phyloP scores from a whole-genome alignment of 2,797 vertebrate species.

The Acanthurus leucopareius region DNA sequence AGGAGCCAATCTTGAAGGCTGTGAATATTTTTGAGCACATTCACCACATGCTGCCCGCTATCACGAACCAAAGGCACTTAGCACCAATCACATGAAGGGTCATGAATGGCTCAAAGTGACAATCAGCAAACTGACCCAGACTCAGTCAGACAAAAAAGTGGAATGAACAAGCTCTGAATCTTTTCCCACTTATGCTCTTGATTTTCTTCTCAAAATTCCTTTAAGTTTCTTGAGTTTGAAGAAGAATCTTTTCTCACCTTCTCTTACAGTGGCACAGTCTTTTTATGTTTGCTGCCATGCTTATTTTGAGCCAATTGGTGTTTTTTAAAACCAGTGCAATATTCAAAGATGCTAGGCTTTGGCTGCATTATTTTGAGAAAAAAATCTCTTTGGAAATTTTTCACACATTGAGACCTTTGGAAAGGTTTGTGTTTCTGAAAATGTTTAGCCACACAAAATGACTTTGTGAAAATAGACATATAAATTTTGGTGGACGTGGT shows the following conservation, averaged over 20 bases:
- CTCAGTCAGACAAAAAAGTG: slow-evolving; percentile 35
- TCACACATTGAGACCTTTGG: slow-evolving; percentile 5
- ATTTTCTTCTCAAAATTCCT: slow-evolving; percentile 29
- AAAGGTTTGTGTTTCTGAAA: neutral
- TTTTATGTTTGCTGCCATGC: neutral
- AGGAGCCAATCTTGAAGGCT: slow-evolving; percentile 70
- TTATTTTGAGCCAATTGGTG: neutral
- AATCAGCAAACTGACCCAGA: slow-evolving; percentile 73
- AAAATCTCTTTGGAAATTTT: neutral
- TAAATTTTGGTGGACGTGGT: neutral
- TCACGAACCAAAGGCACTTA: slow-evolving; percentile 66
- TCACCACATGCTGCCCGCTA: slow-evolving; percentile 55
- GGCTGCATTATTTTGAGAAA: neutral
- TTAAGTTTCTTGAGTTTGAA: slow-evolving; percentile 25
- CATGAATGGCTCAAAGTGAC: slow-evolving; percentile 61
- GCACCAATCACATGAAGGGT: slow-evolving; percentile 78
- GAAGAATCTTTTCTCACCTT: neutral
- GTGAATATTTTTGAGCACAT: slow-evolving; percentile 77
- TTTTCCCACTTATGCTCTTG: slow-evolving; percentile 20
- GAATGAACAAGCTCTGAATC: slow-evolving; percentile 15
- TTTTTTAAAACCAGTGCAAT: neutral
- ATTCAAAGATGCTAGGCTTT: neutral
- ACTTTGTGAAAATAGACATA: slow-evolving; percentile 1
- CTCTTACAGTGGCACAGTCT: neutral
- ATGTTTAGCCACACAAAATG: neutral